These are phyloP conservation scores for Rhadinocentrus ornatus DNA, from an alignment of 2,797 vertebrate species.

Conservation along the genomic window DNA sequence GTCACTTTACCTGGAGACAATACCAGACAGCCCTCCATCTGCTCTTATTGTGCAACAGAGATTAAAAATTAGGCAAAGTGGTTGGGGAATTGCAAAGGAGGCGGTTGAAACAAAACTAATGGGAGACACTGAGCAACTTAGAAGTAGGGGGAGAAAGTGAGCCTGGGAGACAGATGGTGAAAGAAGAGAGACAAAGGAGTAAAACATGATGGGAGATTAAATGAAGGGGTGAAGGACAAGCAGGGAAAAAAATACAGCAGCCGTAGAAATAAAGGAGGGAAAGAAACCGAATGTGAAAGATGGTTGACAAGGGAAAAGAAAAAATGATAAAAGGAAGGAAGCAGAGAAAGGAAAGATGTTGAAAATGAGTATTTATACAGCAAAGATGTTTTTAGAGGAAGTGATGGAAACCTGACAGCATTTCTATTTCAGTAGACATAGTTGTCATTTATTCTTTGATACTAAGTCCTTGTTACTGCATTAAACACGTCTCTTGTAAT, in stretches of 20 bases:
- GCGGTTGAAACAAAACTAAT: neutral
- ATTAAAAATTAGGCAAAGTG: neutral
- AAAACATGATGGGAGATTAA: neutral
- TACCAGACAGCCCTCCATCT: constrained; percentile 14
- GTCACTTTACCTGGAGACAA: constrained; percentile 1
- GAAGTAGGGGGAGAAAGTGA: neutral
- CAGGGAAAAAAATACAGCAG: neutral
- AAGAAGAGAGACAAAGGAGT: neutral
- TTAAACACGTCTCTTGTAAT: neutral
- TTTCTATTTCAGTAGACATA: neutral
- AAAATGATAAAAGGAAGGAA: neutral
- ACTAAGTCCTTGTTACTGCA: neutral
- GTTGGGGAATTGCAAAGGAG: constrained; percentile 1
- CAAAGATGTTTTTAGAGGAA: constrained; percentile 2
- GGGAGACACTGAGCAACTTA: neutral
- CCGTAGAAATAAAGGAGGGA: neutral
- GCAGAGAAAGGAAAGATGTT: neutral
- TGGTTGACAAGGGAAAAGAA: neutral
- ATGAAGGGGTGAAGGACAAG: neutral
- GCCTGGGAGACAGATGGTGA: constrained; percentile 2
- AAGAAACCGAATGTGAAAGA: neutral
- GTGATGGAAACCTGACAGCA: neutral
- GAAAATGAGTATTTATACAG: neutral
- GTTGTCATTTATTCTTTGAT: neutral
- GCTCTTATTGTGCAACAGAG: neutral